These are phyloP conservation scores for Trichacis sp. DNA, from an alignment of 2,888 invertebrate genomes.

Conservation along the genomic window DNA sequence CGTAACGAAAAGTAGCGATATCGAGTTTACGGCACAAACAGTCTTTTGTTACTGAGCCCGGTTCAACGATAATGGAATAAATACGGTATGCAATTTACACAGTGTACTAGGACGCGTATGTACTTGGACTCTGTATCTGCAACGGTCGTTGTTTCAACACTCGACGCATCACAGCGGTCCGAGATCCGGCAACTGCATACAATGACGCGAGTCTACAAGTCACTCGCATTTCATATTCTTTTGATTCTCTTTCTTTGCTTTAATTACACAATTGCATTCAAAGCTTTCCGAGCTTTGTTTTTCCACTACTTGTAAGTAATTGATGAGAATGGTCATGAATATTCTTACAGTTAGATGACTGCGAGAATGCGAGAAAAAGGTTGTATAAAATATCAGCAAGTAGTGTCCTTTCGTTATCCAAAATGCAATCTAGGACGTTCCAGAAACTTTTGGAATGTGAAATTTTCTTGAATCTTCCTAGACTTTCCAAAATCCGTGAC, in stretches of 20 bases:
- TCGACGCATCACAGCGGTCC: constrained; percentile 40
- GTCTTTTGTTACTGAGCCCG: constrained; percentile 37
- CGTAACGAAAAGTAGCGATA: constrained; percentile 27
- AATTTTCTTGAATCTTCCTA: no score
- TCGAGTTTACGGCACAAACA: constrained; percentile 34
- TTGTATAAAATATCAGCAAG: no score
- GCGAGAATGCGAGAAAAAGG: no score
- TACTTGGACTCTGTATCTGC: constrained; percentile 39
- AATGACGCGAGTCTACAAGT: constrained; percentile 21
- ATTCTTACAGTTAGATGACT: no score
- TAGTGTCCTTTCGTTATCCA: no score
- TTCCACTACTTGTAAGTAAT: no score
- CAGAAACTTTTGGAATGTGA: no score
- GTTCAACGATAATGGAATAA: constrained; percentile 31
- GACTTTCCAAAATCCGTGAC: no score
- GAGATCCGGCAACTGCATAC: constrained; percentile 36
- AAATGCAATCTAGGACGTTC: no score
- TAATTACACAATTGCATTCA: neutral
- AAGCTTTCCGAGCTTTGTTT: neutral
- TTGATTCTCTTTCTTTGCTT: constrained; percentile 6
- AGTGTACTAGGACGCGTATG: constrained; percentile 31
- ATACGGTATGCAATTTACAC: constrained; percentile 40
- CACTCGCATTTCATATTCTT: constrained; percentile 27
- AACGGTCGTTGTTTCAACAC: constrained; percentile 37
- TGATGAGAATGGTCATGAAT: no score